Conservation (phyloP, 2,888 invertebrate genomes). For the Cantharis flavilabris region DNA sequence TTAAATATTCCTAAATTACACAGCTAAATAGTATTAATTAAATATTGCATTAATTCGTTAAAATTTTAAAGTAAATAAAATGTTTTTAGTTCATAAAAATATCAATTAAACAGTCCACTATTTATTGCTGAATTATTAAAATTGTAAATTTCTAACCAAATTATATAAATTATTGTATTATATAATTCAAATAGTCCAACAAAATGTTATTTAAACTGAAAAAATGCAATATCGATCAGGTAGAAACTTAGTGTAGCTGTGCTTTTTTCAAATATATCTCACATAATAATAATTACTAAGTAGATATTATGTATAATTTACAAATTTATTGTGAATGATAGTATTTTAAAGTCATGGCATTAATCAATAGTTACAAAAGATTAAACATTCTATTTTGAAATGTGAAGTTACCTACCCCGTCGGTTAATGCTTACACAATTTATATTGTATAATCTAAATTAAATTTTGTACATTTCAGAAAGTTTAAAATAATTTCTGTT, state of each 20-base stretch:
- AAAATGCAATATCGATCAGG: not conserved
- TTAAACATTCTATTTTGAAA: not conserved
- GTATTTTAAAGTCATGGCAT: not conserved
- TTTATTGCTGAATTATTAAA: not conserved
- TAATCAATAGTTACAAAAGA: not conserved
- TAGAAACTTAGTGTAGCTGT: too few relatives aligned
- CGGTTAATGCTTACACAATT: not conserved
- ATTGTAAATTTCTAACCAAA: not conserved
- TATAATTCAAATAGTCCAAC: not conserved
- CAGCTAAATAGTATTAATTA: not conserved
- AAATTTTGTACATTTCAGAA: not conserved
- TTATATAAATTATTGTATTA: not conserved
- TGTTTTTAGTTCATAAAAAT: not conserved
- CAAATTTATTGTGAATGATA: not conserved
- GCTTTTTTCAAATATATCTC: too few relatives aligned
- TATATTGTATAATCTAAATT: not conserved
- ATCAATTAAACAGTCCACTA: not conserved
- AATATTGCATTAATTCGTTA: not conserved
- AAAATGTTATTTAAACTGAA: not conserved
- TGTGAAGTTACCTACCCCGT: not conserved
- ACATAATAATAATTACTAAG: not conserved
- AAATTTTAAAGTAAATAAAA: not conserved
- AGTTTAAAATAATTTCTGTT: not conserved
- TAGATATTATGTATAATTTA: not conserved
- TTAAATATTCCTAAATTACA: not conserved